Evolutionary conservation across 2,888 invertebrate species (phyloP), one percentile per base, ranked within the genome.

Genomic region (Lycophotia porphyrea): DNA sequence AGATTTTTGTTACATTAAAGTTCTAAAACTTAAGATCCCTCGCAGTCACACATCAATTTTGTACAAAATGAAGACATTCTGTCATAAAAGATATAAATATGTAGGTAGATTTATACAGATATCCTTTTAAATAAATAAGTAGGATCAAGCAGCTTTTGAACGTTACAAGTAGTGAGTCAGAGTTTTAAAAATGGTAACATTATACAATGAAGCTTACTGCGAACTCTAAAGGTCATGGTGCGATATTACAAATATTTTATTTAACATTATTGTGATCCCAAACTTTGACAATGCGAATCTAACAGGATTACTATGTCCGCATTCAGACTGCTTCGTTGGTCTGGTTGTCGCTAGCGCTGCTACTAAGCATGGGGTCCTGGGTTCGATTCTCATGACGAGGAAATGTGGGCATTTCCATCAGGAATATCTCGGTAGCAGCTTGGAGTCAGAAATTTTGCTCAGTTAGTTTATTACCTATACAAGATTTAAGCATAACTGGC

Each of bases 101-200:
- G 18, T 44, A 49, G 49, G 9, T 52, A n/a, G n/a, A n/a, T n/a
- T 52, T 24, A 24, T 31, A 18, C 24, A 61, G 61, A 61, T 15
- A 39, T 39, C 7, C 39, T n/a, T n/a, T n/a, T n/a, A 39, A 63
- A 63, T n/a, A n/a, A 63, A 27, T 7, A 15, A 55, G 15, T 3
- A 15, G 11, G 44, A 73, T 69, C 71, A 72, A 65, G 74, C 76
- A 68, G 70, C 71, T 76, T 67, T 60, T 82, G 78, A 84, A 78
- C 76, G 80, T 84, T 74, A 66, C 27, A 34, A 36, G n/a, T 82
- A 42, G 24, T 82, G 84, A 82, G 63, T 84, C 76, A 81, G 15
- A 64, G 36, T 78, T 65, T 82, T 42, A 52, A 74, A 73, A 77
- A 80, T 69, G 70, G 70, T 44, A 58, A 31, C n/a, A 60, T 70